Evolutionary conservation across 2,113 vertebrate genomes (phyloP), one percentile per base, ranked within the genome.

Genomic region (Turnix velox): DNA sequence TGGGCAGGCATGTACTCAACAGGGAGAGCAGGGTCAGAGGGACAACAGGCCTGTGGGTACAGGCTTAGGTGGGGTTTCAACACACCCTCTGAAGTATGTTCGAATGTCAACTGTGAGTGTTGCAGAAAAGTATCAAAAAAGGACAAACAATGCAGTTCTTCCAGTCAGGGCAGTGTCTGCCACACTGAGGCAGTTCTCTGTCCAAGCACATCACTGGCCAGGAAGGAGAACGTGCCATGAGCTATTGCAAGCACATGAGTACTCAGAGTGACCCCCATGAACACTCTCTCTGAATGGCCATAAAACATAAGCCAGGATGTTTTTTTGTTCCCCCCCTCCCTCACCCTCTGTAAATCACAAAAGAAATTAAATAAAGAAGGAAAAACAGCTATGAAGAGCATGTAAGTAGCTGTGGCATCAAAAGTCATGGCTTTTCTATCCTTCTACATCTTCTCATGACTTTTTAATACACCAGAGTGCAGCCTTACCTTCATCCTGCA

Each of bases 201-300:
- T 5, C 28, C 0, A 2, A 52, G 28, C 12, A 1, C 25, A 30
- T 35, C 3, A 6, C 55, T 39, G 42, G 16, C 24, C 61, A 1
- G 37, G 45, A 67, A 71, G 57, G 39, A 72, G 35, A 81, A 33
- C 6, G 6, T 6, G 8, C 9, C 0, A 33, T n/a, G 43, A 54
- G 45, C 30, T 52, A 33, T 3, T 20, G 43, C 51, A 35, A 52
- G 18, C 3, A 16, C 39, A 22, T 6, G 10, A 33, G 58, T 6
- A n/a, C 11, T 61, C 27, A 4, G 35, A 1, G 33, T 80, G 49
- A 66, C 33, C 20, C 22, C 2, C 0, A 16, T 1, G 39, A 55
- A 16, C 2, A 1, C 58, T 48, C 15, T 8, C 49, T 58, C 63
- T 66, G 42, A 77, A 66, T 3, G 18, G n/a, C 39, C 61, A 14